Evolutionary conservation across 2,113 vertebrate genomes (phyloP), one percentile per base, ranked within the genome.

Genomic region (Cyanocitta stelleri): DNA sequence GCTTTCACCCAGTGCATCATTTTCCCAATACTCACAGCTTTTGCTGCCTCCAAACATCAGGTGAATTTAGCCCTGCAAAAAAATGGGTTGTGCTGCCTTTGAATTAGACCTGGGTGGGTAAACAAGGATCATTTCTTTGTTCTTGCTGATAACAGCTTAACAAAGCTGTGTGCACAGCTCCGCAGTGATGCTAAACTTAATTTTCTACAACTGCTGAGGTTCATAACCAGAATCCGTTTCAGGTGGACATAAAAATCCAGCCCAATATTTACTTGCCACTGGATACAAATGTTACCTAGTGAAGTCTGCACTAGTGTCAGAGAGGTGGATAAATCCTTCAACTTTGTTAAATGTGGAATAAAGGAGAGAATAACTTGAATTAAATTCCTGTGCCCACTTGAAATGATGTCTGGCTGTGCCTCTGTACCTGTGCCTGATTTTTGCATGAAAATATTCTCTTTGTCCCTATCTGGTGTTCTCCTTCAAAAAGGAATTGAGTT

Each of bases 371-470:
- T 98, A 98, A 98, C 97, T 98, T 98, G 98, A 98, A 98, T 98
- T 98, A 98, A 98, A 98, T 98, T 97, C 97, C 97, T 98, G 97
- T 98, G 97, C 98, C 98, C 97, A 98, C 98, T 98, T 98, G 98
- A 98, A 98, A 98, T 97, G 97, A 98, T 96, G 97, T 98, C 98
- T 98, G 97, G 96, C 98, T 98, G 98, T 98, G 98, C 98, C 96
- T 98, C 98, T 98, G 98, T 98, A 98, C 97, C 98, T 98, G 97
- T 98, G 97, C 97, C 97, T 97, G 97, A 98, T 98, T 98, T 98
- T 98, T 98, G 98, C 98, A 98, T 98, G 98, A 98, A 98, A 98
- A 98, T 98, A 98, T 98, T 98, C 98, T 98, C 98, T 98, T 98
- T 98, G 98, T 98, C 98, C 98, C 97, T 97, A 97, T 98, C 98